Evolutionary conservation across 2,888 invertebrate species (phyloP), one percentile per base, ranked within the genome.

Genomic region (Drosophila helvetica): DNA sequence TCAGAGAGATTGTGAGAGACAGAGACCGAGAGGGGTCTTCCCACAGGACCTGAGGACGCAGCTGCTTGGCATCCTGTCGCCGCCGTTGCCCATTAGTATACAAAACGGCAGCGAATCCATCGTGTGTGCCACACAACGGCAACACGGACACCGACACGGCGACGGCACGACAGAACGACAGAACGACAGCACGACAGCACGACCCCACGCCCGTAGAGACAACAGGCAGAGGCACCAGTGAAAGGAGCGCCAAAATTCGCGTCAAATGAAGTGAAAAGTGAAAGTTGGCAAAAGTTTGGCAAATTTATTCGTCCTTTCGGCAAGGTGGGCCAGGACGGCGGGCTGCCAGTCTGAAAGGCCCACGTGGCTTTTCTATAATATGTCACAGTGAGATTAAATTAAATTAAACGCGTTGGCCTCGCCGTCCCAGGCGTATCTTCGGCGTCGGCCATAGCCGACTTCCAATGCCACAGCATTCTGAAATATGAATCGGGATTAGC

Each of bases 11-110:
- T 2, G 15, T 15, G 38, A 46, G 22, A 52, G 61, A 30, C 38
- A 48, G 38, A 17, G 12, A 57, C 46, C 42, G 2, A 33, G 51
- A 62, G 72, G 48, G 66, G 53, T 82, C 75, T 82, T 83, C 83
- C 83, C 76, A 68, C 85, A 86, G 87, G 88, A 88, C 57, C 77
- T 63, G 50, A 19, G 74, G 74, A 76, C 76, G 74, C 78, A 78
- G 78, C 84, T 86, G 83, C 78, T 79, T 58, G 70, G 58, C 75
- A 81, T 79, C 85, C 75, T 67, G 64, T 59, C 45, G 42, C 47
- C 38, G 59, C 48, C 52, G 61, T 51, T 59, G 47, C 54, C 59
- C 64, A 61, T 88, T 78, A 85, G 88, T 85, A 78, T 80, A 84
- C 81, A 75, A 88, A 77, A 64, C 74, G 81, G 67, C 72, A 73